Percentiles rank a stretch among this genome's conserved stretches.
Conservation (phyloP, 2,113 vertebrate genomes). For the Vulpes lagopus region DNA sequence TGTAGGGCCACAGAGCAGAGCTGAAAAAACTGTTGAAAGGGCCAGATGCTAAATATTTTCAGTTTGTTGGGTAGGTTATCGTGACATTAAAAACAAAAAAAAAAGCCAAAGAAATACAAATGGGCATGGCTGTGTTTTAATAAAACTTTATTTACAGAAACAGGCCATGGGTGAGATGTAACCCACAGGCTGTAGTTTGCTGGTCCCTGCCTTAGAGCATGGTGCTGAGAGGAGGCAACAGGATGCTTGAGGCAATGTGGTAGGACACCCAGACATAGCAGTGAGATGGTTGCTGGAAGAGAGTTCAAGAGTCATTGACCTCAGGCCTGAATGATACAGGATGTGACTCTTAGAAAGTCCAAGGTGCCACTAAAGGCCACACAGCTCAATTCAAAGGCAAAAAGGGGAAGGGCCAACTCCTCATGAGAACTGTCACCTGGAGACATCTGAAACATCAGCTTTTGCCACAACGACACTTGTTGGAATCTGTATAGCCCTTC, state of each 20-base stretch:
- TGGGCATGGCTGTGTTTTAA: neutral
- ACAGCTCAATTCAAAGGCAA: neutral
- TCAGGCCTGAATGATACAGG: neutral
- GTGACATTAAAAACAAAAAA: neutral
- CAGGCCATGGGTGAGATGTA: neutral
- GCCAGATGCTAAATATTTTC: neutral
- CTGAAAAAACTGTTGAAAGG: neutral
- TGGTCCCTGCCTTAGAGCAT: neutral
- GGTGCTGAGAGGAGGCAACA: neutral
- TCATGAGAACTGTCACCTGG: neutral
- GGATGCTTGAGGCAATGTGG: neutral
- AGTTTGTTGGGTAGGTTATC: neutral
- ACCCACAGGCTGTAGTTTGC: neutral
- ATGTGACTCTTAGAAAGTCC: neutral
- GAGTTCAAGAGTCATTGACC: neutral
- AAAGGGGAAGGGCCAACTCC: neutral
- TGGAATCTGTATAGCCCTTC: no score
- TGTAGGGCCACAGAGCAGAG: neutral
- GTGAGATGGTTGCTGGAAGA: neutral
- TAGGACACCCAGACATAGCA: neutral
- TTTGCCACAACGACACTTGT: neutral
- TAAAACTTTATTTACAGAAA: constrained; percentile 58
- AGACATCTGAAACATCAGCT: neutral
- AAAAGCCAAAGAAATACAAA: neutral
- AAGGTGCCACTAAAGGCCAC: neutral